phyloP scores from a whole-genome alignment of 2,888 invertebrate genomes.

The Amiota communis region DNA sequence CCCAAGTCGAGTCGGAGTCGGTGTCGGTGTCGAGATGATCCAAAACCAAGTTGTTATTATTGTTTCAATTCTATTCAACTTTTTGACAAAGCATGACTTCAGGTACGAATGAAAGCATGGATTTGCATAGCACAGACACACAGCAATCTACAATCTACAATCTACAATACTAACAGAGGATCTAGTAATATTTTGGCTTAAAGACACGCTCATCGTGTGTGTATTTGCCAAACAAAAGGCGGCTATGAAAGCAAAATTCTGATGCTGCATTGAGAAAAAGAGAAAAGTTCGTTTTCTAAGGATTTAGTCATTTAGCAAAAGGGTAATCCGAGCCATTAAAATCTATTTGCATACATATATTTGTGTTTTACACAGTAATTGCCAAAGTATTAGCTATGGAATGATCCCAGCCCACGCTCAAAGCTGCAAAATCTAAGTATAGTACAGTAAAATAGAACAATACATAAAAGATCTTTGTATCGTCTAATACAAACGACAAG shows the following conservation, averaged over 20 bases:
- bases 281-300: constrained; percentile 40
- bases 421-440: background rate
- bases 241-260: constrained; percentile 9
- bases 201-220: constrained; percentile 66
- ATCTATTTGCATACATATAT: constrained; percentile 67
- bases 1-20: background rate
- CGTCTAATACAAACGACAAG: background rate
- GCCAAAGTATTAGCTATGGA: constrained; percentile 64
- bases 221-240: constrained; percentile 61
- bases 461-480: background rate
- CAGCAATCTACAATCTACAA: background rate
- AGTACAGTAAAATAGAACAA: background rate
- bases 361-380: constrained; percentile 70
- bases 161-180: constrained; percentile 42
- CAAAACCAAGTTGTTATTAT: constrained; percentile 32
- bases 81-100: constrained; percentile 47
- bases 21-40: background rate
- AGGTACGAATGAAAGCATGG: constrained; percentile 62
- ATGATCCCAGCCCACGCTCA: constrained; percentile 52
- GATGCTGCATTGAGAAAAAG: constrained; percentile 32
- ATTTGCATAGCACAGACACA: constrained; percentile 42
- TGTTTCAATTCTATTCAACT: background rate
- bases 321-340: constrained; percentile 70
- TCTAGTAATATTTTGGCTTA: constrained; percentile 70
- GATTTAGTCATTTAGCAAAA: constrained; percentile 57